These are phyloP conservation scores for Plagodis pulveraria DNA, from an alignment of 2,888 invertebrate species.

Conservation along the genomic window DNA sequence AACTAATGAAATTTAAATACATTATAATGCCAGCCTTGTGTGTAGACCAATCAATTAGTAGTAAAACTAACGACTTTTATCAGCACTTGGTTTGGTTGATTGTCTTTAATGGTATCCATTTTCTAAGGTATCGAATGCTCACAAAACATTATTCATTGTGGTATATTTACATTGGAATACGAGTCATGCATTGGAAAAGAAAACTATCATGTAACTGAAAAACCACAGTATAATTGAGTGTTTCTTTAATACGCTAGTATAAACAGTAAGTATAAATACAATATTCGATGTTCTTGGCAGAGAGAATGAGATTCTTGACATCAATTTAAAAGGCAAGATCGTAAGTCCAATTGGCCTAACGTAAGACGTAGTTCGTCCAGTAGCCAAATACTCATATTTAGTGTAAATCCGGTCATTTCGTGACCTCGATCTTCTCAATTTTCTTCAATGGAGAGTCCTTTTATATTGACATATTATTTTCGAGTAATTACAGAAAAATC, in stretches of 20 bases:
- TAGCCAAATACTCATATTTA: slow-evolving; percentile 36
- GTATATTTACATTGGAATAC: slow-evolving; percentile 9
- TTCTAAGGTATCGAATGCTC: no score
- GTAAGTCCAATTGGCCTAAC: slow-evolving; percentile 38
- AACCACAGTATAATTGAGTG: slow-evolving; percentile 39
- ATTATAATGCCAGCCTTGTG: no score
- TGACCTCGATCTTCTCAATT: slow-evolving; percentile 34
- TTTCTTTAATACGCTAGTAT: slow-evolving; percentile 35
- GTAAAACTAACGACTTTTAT: no score
- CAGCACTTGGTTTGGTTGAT: no score
- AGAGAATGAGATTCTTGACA: slow-evolving; percentile 42
- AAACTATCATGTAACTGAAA: slow-evolving; percentile 37
- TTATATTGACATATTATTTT: slow-evolving; percentile 35
- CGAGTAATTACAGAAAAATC: slow-evolving; percentile 36
- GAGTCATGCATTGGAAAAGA: slow-evolving; percentile 34
- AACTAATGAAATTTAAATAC: no score
- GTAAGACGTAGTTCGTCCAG: slow-evolving; percentile 20
- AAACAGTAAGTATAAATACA: slow-evolving; percentile 38
- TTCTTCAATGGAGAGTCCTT: slow-evolving; percentile 36
- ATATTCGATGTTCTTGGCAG: slow-evolving; percentile 41
- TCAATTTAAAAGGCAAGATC: slow-evolving; percentile 43
- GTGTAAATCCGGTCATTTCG: slow-evolving; percentile 31
- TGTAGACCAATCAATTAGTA: no score
- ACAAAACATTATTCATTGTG: not conserved
- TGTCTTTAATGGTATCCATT: no score